These are phyloP conservation scores for Pterois miles DNA, from an alignment of 2,797 vertebrate species.

Conservation along the genomic window DNA sequence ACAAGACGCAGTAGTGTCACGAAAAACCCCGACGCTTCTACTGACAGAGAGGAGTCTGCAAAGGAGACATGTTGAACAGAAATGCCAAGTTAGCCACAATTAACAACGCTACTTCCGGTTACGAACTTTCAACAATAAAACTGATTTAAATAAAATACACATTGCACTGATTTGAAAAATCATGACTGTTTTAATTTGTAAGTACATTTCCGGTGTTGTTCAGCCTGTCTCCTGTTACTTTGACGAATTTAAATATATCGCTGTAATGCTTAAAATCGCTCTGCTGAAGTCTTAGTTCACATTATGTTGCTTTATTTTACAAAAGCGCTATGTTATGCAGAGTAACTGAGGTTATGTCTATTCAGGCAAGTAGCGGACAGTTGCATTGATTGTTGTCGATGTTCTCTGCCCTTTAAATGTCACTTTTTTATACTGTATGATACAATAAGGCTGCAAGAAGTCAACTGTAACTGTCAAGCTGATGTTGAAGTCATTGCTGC, in stretches of 20 bases:
- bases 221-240: accelerated
- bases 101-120: background rate
- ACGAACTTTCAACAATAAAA: constrained; percentile 5
- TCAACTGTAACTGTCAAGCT: too few species aligned
- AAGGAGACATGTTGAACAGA: constrained; percentile 63
- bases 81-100: background rate
- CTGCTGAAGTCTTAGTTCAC: background rate
- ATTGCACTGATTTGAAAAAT: accelerated
- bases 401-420: background rate
- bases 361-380: background rate
- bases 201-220: background rate
- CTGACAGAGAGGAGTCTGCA: constrained; percentile 34
- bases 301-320: background rate
- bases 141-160: accelerated
- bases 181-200: constrained; percentile 17
- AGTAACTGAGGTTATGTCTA: too few species aligned
- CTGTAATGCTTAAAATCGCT: background rate
- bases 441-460: background rate
- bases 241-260: background rate
- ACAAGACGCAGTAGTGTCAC: constrained; percentile 50
- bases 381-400: too few species aligned
- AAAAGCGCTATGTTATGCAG: background rate
- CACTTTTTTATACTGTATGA: background rate
- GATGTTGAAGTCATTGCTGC: constrained; percentile 14
- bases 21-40: constrained; percentile 52